Conservation (phyloP, 1,140 invertebrate genomes). For the Pseudomyrmex sp. region DNA sequence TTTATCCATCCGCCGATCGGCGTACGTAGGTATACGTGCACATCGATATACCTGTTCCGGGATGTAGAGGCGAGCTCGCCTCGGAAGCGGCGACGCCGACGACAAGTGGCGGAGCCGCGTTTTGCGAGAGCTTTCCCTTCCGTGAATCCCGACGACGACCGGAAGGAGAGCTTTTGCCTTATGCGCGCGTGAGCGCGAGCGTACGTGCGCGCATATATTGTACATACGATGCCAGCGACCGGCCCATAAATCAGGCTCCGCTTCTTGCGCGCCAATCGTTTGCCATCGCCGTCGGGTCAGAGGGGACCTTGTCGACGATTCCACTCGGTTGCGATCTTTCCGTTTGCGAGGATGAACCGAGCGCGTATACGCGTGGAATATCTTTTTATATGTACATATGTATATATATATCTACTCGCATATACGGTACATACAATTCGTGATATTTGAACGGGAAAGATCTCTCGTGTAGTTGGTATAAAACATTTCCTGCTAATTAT, state of each 20-base stretch:
- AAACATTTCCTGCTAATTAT: constrained; percentile 18
- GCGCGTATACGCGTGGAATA: constrained; percentile 40
- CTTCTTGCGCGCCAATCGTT: constrained; percentile 81
- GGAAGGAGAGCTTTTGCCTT: constrained; percentile 76
- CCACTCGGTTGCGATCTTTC: constrained; percentile 64
- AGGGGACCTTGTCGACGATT: constrained; percentile 74
- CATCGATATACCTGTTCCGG: background rate
- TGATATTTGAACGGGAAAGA: background rate
- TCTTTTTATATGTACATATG: constrained; percentile 29
- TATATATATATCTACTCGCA: too few relatives aligned
- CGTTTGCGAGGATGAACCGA: constrained; percentile 58
- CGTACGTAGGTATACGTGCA: background rate
- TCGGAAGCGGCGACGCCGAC: constrained; percentile 38
- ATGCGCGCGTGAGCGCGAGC: constrained; percentile 17
- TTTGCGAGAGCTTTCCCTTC: constrained; percentile 66
- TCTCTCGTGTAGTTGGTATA: background rate
- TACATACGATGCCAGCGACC: constrained; percentile 63
- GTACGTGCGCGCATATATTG: constrained; percentile 18
- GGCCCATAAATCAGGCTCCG: constrained; percentile 81
- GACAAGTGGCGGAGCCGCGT: constrained; percentile 24
- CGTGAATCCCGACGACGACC: constrained; percentile 61
- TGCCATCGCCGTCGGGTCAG: constrained; percentile 81
- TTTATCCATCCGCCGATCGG: constrained; percentile 10
- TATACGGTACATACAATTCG: background rate
- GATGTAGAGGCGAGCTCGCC: constrained; percentile 21